Evolutionary conservation across 2,797 vertebrate species (phyloP), one percentile per base, ranked within the genome.

Genomic region (Spinibarbus caldwelli): DNA sequence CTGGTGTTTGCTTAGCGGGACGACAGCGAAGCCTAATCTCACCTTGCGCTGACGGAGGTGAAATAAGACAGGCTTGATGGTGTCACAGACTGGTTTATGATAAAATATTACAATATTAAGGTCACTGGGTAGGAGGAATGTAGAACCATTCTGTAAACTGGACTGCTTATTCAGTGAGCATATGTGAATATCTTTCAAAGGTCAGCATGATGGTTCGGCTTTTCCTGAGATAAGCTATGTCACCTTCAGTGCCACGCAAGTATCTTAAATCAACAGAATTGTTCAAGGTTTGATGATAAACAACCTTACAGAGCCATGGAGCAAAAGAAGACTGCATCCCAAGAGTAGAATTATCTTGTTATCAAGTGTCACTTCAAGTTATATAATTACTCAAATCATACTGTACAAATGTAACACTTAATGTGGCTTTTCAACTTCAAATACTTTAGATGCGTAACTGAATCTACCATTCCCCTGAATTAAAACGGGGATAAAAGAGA

Each of bases 301-400:
- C 72, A 78, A 34, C n/a, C 31, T 59, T 31, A 77, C 49, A 19
- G 52, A 72, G 64, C 31, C 23, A 21, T 7, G 49, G 29, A 80
- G 36, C 67, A 52, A 66, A 62, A 79, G 43, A 72, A 17, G 54
- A 73, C 26, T 2, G 36, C 38, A 84, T 54, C 77, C 66, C 57
- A n/a, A 11, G 47, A 82, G 86, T 64, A 57, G 73, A 85, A 88
- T 85, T 59, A 85, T 77, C 75, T 72, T 83, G 79, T 38, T 45
- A 88, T 83, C 38, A 77, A 87, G 75, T 57, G 62, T 77, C 76
- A 82, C 82, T 87, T 86, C 59, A 62, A 41, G 34, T 23, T 7
- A 67, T 73, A 38, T 29, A 75, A 80, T 80, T 84, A 64, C 82
- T 87, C 68, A 86, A 86, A 75, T 78, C 80, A 62, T 70, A 76